Evolutionary conservation across 2,888 invertebrate species (phyloP), one percentile per base, ranked within the genome.

Genomic region (Ceriagrion tenellum): DNA sequence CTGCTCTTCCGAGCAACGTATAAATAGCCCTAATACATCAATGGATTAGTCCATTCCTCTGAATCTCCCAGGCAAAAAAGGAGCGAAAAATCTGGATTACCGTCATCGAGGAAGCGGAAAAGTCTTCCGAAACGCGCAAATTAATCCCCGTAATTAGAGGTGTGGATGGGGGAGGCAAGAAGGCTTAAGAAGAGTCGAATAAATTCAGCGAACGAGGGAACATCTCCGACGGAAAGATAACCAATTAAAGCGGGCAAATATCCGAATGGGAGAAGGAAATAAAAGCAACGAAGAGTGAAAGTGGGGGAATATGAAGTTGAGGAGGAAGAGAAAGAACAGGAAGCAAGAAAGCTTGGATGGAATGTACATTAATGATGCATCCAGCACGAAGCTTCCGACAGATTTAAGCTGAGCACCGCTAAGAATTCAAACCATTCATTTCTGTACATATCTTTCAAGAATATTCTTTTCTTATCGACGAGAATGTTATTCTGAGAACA

Each of bases 61-160:
- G 59, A 81, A 30, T 8, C 81, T 13, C 35, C 16, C 81, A 3
- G 35, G 35, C 12, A 16, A 30, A 81, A 81, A 81, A 30, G 35
- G 30, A 30, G 35, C 16, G 13, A 81, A 35, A 81, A 30, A 35
- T 81, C 16, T 35, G n/a, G 81, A 81, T 30, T 81, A 81, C 81
- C 12, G 35, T 35, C 81, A 35, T 81, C 16, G n/a, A 35, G 81
- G 26, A 81, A 35, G 81, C 18, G 13, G n/a, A 13, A 81, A 81
- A 81, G 35, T 13, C 35, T 81, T 81, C 35, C 81, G 16, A 26
- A 16, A 81, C 30, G 35, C 13, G 35, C 30, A 35, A 35, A 81
- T 35, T 81, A 81, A 81, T 81, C 81, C 81, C 16, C 81, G 35
- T 81, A 81, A 81, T 81, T 81, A 81, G 35, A 35, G 81, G 16